Conservation (phyloP, 2,797 vertebrate species). For the Gila robusta region DNA sequence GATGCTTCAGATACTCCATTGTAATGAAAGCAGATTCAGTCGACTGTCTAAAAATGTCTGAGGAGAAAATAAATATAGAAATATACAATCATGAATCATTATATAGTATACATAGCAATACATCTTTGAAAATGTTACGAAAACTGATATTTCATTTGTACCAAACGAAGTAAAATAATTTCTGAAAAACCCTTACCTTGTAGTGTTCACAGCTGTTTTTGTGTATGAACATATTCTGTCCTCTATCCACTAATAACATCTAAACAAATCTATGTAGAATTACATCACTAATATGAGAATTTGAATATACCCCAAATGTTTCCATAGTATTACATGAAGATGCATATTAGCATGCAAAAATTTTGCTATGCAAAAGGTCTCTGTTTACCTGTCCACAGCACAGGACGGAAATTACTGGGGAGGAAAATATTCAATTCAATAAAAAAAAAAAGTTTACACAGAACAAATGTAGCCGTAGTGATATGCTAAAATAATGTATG, state of each 20-base stretch:
- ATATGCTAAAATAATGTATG: no score
- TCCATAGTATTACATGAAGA: no score
- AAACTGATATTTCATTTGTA: neutral
- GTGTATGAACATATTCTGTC: neutral
- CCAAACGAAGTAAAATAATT: neutral
- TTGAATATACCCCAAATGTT: neutral
- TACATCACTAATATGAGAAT: neutral
- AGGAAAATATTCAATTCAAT: no score
- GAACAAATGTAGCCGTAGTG: no score
- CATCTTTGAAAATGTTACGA: no score
- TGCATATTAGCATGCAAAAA: neutral
- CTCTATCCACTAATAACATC: neutral
- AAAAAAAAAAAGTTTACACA: no score
- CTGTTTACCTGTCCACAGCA: neutral
- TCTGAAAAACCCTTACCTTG: neutral
- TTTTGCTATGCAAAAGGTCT: neutral
- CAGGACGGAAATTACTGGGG: no score
- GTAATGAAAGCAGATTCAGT: neutral
- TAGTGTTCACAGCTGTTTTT: neutral
- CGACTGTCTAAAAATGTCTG: neutral
- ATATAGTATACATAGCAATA: neutral
- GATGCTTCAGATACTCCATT: constrained; percentile 1
- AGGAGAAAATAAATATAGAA: neutral
- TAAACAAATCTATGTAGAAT: neutral
- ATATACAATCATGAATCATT: neutral